A percentile compares a stretch with the other conserved stretches of the same genome.
These are phyloP conservation scores for human DNA, from an alignment of 2,113 vertebrate species.

Conservation along the genomic window DNA sequence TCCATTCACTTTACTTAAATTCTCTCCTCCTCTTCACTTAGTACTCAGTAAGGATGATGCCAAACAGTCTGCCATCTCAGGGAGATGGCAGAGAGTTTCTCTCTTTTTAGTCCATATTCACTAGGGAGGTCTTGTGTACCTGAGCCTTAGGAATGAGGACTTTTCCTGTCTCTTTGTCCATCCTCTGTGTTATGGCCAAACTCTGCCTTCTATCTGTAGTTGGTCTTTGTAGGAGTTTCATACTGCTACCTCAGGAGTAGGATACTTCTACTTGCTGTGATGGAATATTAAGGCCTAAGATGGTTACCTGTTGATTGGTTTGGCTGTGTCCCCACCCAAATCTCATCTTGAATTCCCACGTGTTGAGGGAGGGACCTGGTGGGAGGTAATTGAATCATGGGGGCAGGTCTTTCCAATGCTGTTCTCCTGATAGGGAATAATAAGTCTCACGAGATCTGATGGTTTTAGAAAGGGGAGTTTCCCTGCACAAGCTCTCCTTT, in stretches of 20 bases:
- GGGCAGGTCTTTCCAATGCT: too few species aligned
- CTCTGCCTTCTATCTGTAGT: not conserved
- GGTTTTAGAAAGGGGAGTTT: too few species aligned
- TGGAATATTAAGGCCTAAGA: not conserved
- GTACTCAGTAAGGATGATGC: not conserved
- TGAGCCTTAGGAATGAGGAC: not conserved
- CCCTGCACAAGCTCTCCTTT: too few species aligned
- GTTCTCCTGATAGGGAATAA: too few species aligned
- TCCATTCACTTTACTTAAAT: not conserved
- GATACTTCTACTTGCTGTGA: not conserved
- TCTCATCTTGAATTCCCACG: too few species aligned
- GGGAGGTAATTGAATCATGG: too few species aligned
- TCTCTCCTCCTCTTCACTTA: not conserved
- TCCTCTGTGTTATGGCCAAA: not conserved
- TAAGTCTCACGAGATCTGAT: too few species aligned
- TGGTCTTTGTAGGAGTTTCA: not conserved
- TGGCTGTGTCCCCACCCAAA: too few species aligned
- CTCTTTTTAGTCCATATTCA: not conserved
- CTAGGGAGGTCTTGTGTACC: not conserved
- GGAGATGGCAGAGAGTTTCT: not conserved
- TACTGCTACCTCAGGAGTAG: not conserved
- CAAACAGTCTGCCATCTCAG: not conserved
- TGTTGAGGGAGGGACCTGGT: too few species aligned
- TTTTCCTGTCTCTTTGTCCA: not conserved
- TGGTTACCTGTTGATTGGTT: not conserved